Evolutionary conservation across 1,140 invertebrate genomes (phyloP), one percentile per base, ranked within the genome.

Genomic region (Geopemphigus sp.): DNA sequence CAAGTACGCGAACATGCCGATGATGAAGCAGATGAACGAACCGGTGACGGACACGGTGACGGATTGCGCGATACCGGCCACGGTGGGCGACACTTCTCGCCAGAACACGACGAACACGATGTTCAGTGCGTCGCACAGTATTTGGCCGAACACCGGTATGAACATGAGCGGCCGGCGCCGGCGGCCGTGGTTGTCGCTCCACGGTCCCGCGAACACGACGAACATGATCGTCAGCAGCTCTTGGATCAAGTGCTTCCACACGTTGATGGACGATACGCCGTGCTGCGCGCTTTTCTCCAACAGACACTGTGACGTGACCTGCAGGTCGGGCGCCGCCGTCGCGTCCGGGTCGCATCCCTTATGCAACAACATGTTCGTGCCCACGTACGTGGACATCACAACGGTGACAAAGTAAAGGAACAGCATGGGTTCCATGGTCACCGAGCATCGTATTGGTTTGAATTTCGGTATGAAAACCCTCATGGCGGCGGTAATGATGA

Each of bases 161-260:
- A 87, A 82, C 61, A 89, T 83, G 1, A 87, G 85, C 12, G 86
- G 81, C 82, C 87, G 87, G 45, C 87, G 82, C 12, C 86, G 84
- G n/a, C 82, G 70, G 15, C 81, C 83, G 66, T 82, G 81, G 19
- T 1, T 83, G 39, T 81, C 83, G 70, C 63, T 83, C 82, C 64
- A 86, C 26, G 56, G 84, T 15, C 57, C 84, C 5, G 83, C 80
- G 59, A 84, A 85, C n/a, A 84, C 61, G 54, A 76, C 63, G 59
- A 73, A 76, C 26, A 76, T 39, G 8, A 81, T 19, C 12, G 70
- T 53, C 4, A 81, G 0, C 5, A 81, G 26, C 22, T 66, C 70
- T 15, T 64, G 70, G 12, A 66, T 56, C 4, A 59, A 50, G 47
- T 47, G 50, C 19, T 73, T 61, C 68, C 73, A 74, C 5, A 61